Base-by-base conservation (phyloP, 1,140 invertebrate genomes). In the Lucilia sericata region DNA sequence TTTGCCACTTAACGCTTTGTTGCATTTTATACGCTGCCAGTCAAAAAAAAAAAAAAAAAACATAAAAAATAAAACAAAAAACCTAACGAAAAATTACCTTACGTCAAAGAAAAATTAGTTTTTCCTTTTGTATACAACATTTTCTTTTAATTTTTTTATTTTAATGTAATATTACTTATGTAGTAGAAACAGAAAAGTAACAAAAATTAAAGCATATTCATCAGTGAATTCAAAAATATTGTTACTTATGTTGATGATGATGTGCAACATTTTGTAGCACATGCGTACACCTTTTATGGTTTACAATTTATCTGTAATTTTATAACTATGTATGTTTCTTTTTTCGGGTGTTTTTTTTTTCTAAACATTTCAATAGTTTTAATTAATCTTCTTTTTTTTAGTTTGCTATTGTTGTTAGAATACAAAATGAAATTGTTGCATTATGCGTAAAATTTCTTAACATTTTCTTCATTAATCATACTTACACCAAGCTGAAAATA, bases 1-100 rank as follows among this genome's bases (percentile, higher is more conserved):
- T 76, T 76, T 76, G n/a, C 74, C 74, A 76, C 74, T 76, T 76
- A 76, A 76, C 74, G 74, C 74, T 76, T 76, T 76, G 74, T 42
- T 76, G 74, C 74, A 76, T 76, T 76, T 76, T 42, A 36, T 76
- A 76, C 30, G 74, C 74, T 76, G 74, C 30, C n/a, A 76, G 74
- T 76, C 34, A 76, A 76, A 76, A 17, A 42, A 76, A 42, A 2
- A 42, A n/a, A n/a, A n/a, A n/a, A n/a, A n/a, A n/a, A n/a, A n/a
- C n/a, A n/a, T n/a, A n/a, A n/a, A n/a, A 10, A 76, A 76, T 30
- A 10, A 19, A 13, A 76, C 34, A 42, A 42, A 74, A 76, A 76
- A 76, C 34, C 21, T 75, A 76, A 76, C 74, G 30, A 76, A 75
- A 76, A 76, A 76, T 76, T 76, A 76, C 74, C 74, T 76, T 76